Evolutionary conservation across 1,140 invertebrate genomes (phyloP), one percentile per base, ranked within the genome.

Genomic region (Venustaconcha ellipsiformis): DNA sequence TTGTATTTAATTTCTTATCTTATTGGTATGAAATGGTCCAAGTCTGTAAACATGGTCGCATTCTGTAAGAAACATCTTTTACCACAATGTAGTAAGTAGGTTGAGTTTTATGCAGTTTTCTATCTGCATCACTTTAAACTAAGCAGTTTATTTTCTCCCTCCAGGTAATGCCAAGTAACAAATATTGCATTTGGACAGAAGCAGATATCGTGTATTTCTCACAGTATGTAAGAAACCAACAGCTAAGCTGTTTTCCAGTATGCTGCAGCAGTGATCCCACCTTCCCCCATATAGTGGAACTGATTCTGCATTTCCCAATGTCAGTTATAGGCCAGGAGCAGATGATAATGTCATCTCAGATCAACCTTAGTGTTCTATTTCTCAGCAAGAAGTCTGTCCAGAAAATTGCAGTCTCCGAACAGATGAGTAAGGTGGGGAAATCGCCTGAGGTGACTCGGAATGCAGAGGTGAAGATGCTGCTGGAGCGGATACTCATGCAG

Each of bases 141-240:
- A 8, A 48, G 37, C 0, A 48, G 37, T 48, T 48, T 48, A 30
- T 20, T 30, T 30, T 30, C 20, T 73, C 6, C 11, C 48, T 11
- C 26, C 17, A 77, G 75, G 70, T 77, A 30, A 77, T 72, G 75
- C 75, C 75, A 55, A 48, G 64, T 57, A 77, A 77, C 75, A 77
- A 72, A 37, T 77, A 77, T 59, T 68, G 70, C 63, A 58, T 72
- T 8, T 77, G 75, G 75, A 57, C 75, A 37, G 75, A 77, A 20
- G 70, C 66, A 30, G 70, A 67, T 23, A 30, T 72, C 30, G 1
- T 59, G 20, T 5, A 57, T 18, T 77, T 77, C 60, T 13, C 65
- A 56, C 69, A 77, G 64, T 72, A 67, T 72, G 70, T 63, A 4
- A 60, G 23, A 20, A 60, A 65, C 20, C 63, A 72, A 8, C 56